Evolutionary conservation across 2,113 vertebrate species (phyloP), one percentile per base, ranked within the genome.

Genomic region (Manacus vitellinus): DNA sequence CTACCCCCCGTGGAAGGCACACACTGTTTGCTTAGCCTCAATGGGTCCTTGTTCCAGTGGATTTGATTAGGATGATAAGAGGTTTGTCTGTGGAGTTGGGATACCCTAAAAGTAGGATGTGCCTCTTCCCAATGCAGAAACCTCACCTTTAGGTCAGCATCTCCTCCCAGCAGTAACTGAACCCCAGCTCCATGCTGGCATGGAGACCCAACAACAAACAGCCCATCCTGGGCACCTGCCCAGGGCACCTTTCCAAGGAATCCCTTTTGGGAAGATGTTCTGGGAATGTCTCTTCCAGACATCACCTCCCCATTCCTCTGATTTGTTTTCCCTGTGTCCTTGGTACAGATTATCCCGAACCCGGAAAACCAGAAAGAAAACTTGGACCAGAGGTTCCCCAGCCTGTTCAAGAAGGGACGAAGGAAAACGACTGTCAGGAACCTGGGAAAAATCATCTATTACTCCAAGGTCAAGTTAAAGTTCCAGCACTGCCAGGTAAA

Each of bases 401-500:
- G 95, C 77, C 92, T 98, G 23, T 98, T 98, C 97, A 98, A 95
- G 83, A 98, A 97, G 46, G 98, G 98, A 8, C 94, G 94, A 39
- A 97, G 96, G 83, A 97, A 94, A 88, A 98, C 74, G 0, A 76
- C 97, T 0, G 99, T 99, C 82, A 98, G 99, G 96, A 99, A 99
- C 59, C 98, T 99, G 35, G 99, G 99, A 47, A 98, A 99, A 47
- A 98, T 99, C 44, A 98, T 99, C 94, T 98, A 99, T 97, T 99
- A 99, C 87, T 99, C 99, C 97, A 99, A 99, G 97, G 99, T 99
- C 65, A 99, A 99, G 89, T 99, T 99, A 37, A 98, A 98, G 17
- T 99, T 99, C 96, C 97, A 99, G 80, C 98, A 99, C 96, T 99
- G 98, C 97, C 98, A 99, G 99, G 99, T 99, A 59, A 83, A 83